Percentiles rank a stretch among this genome's conserved stretches.
These are phyloP conservation scores for Euproctis similis DNA, from an alignment of 2,888 invertebrate genomes.

Conservation along the genomic window DNA sequence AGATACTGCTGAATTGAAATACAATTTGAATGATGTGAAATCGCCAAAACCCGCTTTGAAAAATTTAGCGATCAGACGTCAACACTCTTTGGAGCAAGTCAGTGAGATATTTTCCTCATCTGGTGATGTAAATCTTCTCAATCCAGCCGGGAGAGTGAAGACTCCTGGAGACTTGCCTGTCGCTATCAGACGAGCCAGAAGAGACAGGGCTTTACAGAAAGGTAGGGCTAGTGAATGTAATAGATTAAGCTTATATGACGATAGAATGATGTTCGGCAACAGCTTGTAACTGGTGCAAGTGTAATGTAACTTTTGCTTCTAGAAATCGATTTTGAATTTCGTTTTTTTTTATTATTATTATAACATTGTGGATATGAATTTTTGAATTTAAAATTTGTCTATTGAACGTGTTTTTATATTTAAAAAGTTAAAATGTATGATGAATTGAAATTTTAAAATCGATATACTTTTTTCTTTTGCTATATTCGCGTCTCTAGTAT, in stretches of 20 bases:
- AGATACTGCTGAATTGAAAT: slow-evolving; percentile 39
- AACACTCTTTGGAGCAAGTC: slow-evolving; percentile 84
- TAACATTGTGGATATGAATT: background rate
- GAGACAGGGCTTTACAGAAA: slow-evolving; percentile 75
- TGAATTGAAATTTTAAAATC: background rate
- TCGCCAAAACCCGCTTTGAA: slow-evolving; percentile 50
- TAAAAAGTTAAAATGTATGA: background rate
- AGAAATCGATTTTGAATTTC: slow-evolving; percentile 3
- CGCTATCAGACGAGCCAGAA: slow-evolving; percentile 81
- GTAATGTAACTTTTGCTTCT: slow-evolving; percentile 3
- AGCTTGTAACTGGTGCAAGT: slow-evolving; percentile 47
- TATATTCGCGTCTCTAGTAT: slow-evolving; percentile 2
- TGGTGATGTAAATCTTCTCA: slow-evolving; percentile 79
- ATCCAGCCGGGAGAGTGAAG: slow-evolving; percentile 85
- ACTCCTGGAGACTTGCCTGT: slow-evolving; percentile 89
- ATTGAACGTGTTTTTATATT: background rate
- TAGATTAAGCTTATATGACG: slow-evolving; percentile 90
- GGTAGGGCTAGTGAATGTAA: slow-evolving; percentile 72
- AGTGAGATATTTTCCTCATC: slow-evolving; percentile 83
- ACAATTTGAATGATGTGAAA: slow-evolving; percentile 34
- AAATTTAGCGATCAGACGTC: slow-evolving; percentile 65
- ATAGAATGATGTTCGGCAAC: slow-evolving; percentile 87
- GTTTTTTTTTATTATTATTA: background rate
- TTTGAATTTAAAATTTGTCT: background rate
- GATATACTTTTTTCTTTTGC: slow-evolving; percentile 2